A percentile compares a stretch with the other conserved stretches of the same genome.
Conservation (phyloP, 2,888 invertebrate genomes). For the Temnothorax rugatulus region DNA sequence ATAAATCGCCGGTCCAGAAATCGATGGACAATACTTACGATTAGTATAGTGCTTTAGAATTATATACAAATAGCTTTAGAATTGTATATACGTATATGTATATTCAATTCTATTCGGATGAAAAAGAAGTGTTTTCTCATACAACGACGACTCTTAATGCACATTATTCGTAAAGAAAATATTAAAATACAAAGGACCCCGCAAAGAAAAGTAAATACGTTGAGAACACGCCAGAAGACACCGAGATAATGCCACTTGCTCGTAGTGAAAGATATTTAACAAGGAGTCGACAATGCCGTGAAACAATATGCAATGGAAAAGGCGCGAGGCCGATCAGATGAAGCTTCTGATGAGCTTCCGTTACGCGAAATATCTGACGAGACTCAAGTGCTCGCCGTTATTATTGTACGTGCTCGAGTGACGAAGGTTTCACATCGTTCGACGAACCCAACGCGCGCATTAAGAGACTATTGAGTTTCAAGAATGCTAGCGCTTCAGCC, state of each 20-base stretch:
- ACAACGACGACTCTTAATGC: not conserved
- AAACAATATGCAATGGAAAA: constrained; percentile 40
- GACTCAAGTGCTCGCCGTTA: constrained; percentile 27
- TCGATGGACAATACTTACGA: not conserved
- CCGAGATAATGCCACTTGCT: not conserved
- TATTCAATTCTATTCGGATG: not conserved
- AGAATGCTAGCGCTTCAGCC: constrained; percentile 62
- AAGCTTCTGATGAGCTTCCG: constrained; percentile 19
- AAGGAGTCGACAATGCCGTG: not conserved
- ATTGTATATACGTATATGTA: not conserved
- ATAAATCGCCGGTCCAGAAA: not conserved
- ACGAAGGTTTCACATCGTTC: constrained; percentile 44
- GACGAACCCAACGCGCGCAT: constrained; percentile 29
- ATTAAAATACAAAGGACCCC: not conserved
- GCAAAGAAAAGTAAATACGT: not conserved
- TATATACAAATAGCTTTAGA: not conserved
- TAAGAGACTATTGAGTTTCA: constrained; percentile 70
- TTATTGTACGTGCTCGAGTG: constrained; percentile 52
- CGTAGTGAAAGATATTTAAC: constrained; percentile 13
- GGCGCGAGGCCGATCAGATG: constrained; percentile 6
- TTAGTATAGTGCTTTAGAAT: not conserved
- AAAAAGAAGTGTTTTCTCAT: not conserved
- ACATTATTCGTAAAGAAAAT: not conserved
- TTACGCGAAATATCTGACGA: constrained; percentile 24
- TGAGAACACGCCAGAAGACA: not conserved